phyloP scores from a whole-genome alignment of 2,797 vertebrate species.

The Loris lydekkerianus region DNA sequence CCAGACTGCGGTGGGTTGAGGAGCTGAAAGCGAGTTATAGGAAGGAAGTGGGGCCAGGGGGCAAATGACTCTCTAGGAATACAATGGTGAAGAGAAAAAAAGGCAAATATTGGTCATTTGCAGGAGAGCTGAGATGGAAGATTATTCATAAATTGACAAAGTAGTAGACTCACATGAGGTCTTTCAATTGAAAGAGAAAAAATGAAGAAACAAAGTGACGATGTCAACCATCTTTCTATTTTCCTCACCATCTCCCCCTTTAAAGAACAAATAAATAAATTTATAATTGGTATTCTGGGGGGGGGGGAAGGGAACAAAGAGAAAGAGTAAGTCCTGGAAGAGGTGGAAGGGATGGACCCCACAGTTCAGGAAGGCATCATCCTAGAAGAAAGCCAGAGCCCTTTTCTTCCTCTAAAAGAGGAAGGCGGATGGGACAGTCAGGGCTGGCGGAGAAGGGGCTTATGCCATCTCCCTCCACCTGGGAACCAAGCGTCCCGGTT shows the following conservation, averaged over 20 bases:
- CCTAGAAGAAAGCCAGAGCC: neutral
- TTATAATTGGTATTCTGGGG: too few species aligned
- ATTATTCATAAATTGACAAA: neutral
- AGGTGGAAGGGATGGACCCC: neutral
- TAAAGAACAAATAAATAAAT: too few species aligned
- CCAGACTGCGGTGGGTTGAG: neutral
- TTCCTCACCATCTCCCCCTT: too few species aligned
- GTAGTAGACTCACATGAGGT: neutral
- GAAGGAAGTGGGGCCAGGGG: neutral
- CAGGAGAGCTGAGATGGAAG: neutral
- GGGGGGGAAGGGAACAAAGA: neutral
- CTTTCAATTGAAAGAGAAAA: conserved; percentile 2
- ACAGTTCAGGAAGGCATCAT: neutral
- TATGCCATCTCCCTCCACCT: neutral
- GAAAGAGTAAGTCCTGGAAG: neutral
- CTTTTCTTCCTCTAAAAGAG: neutral
- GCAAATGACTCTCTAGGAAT: neutral
- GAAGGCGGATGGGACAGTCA: neutral
- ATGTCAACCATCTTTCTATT: too few species aligned
- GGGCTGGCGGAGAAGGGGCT: neutral
- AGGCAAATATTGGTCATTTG: neutral
- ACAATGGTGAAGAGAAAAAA: neutral
- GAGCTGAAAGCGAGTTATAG: neutral
- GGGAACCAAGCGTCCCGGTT: neutral
- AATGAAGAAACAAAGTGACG: too few species aligned